phyloP scores from a whole-genome alignment of 2,113 vertebrate genomes.

The Gadus macrocephalus region DNA sequence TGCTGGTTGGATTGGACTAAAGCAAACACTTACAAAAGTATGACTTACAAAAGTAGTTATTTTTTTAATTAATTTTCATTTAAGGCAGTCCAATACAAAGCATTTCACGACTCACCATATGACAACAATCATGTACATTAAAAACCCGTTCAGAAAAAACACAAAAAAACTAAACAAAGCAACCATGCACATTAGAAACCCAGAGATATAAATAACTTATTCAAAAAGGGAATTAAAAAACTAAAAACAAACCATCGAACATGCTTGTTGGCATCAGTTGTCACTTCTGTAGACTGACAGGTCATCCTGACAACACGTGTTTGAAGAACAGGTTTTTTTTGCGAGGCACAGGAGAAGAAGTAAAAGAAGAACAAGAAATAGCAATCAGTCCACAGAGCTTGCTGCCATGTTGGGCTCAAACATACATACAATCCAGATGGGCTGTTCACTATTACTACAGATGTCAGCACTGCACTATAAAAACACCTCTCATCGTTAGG shows the following conservation, averaged over 20 bases:
- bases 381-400: slow-evolving; percentile 53
- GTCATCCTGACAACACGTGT: slow-evolving; percentile 43
- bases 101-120: slow-evolving; percentile 77
- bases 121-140: slow-evolving; percentile 77
- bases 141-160: slow-evolving; percentile 57
- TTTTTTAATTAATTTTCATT: slow-evolving; percentile 71
- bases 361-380: slow-evolving; percentile 42
- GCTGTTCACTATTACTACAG: slow-evolving; percentile 55
- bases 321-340: slow-evolving; percentile 33
- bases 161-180: slow-evolving; percentile 2
- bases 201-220: slow-evolving; percentile 44
- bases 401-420: slow-evolving; percentile 53
- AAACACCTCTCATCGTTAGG: slow-evolving; percentile 16
- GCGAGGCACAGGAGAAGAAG: slow-evolving; percentile 49
- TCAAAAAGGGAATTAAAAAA: slow-evolving; percentile 27
- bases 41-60: slow-evolving; percentile 63
- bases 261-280: slow-evolving; percentile 66
- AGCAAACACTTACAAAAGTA: background rate
- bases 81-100: slow-evolving; percentile 83
- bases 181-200: slow-evolving; percentile 63
- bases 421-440: slow-evolving; percentile 60
- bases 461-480: slow-evolving; percentile 23
- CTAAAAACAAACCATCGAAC: slow-evolving; percentile 52
- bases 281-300: slow-evolving; percentile 29
- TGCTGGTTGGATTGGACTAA: background rate